Evolutionary conservation across 2,113 vertebrate genomes (phyloP).

Genomic region (Bothrops jararaca): DNA sequence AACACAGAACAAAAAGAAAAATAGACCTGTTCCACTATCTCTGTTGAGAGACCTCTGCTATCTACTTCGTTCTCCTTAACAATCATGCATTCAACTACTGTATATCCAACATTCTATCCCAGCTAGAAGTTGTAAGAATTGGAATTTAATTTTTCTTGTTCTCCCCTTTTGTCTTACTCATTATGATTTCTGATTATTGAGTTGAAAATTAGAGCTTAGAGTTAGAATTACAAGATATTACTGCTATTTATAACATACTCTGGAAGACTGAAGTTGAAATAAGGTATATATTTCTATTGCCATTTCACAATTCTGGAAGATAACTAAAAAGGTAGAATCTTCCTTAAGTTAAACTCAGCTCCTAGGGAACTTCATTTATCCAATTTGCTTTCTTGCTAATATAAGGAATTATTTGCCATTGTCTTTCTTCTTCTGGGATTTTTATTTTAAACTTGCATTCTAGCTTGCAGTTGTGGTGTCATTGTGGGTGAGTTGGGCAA

Average conservation of each 20-base stretch:
- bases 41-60: not conserved
- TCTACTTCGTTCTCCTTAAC: not conserved
- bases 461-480: not conserved
- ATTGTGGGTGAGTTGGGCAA: not conserved
- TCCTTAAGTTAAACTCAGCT: not conserved
- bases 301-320: not conserved
- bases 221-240: not conserved
- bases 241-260: not conserved
- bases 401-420: not conserved
- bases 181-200: not conserved
- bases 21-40: not conserved
- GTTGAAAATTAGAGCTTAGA: not conserved
- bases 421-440: not conserved
- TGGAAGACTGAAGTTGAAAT: not conserved
- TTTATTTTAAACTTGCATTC: not conserved
- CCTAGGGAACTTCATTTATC: not conserved
- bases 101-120: not conserved
- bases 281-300: not conserved
- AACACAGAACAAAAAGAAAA: not conserved
- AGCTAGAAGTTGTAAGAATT: not conserved
- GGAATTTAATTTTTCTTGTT: not conserved
- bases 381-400: not conserved
- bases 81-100: not conserved
- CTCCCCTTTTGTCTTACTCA: not conserved
- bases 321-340: not conserved